phyloP scores from a whole-genome alignment of 2,797 vertebrate genomes.

The Cynopterus sphinx region DNA sequence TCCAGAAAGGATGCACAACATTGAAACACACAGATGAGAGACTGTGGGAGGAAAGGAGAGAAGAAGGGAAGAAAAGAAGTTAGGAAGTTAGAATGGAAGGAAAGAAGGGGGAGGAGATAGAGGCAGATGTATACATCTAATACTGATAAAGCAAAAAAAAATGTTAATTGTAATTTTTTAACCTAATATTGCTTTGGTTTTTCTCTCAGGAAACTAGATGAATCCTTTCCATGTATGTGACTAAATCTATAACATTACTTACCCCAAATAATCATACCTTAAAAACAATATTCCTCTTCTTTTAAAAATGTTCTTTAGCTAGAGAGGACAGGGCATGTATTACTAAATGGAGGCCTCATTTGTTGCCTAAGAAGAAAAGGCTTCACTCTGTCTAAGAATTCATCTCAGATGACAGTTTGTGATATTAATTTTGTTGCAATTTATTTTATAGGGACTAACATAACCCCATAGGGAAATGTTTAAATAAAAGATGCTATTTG shows the following conservation, averaged over 20 bases:
- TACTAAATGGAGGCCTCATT: background rate
- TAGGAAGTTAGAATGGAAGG: too few relatives aligned
- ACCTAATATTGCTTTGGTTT: background rate
- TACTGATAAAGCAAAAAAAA: background rate
- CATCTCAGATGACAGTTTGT: background rate
- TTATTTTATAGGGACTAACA: constrained; percentile 43
- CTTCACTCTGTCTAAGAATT: background rate
- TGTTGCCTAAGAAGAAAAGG: background rate
- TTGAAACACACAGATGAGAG: background rate
- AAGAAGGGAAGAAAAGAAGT: too few relatives aligned
- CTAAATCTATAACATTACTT: background rate
- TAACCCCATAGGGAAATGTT: background rate
- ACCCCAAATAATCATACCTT: background rate
- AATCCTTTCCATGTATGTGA: background rate
- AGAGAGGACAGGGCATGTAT: background rate
- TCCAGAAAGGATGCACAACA: constrained; percentile 40
- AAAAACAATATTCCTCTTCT: background rate
- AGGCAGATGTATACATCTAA: background rate
- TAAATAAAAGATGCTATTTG: constrained; percentile 35
- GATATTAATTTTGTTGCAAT: background rate
- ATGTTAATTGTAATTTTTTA: background rate
- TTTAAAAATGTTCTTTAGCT: background rate
- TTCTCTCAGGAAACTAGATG: background rate
- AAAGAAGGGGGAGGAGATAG: too few relatives aligned
- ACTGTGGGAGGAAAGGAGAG: too few relatives aligned